These are phyloP conservation scores for Anomalospiza imberbis DNA, from an alignment of 2,797 vertebrate species.

Conservation along the genomic window DNA sequence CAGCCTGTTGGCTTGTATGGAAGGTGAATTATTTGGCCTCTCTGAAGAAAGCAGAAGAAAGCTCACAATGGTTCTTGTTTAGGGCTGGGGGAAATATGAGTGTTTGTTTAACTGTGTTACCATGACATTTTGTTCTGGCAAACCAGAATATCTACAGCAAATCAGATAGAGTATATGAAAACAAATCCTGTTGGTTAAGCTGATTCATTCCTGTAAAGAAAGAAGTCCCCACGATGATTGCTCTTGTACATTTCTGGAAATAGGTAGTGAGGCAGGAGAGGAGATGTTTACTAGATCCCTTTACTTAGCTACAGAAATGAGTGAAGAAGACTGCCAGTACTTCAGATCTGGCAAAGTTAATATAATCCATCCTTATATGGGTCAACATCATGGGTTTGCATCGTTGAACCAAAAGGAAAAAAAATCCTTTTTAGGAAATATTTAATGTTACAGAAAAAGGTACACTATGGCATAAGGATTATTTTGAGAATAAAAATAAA, in stretches of 20 bases:
- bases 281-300: neutral
- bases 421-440: neutral
- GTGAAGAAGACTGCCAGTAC: neutral
- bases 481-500: slow-evolving; percentile 37
- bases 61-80: neutral
- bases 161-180: neutral
- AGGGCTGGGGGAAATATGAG: neutral
- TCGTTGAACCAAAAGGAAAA: neutral
- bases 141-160: neutral
- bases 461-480: neutral
- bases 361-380: neutral
- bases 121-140: neutral
- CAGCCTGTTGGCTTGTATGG: neutral
- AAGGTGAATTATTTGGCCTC: neutral
- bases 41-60: neutral
- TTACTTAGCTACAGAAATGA: neutral
- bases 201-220: neutral
- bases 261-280: neutral
- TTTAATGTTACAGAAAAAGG: neutral
- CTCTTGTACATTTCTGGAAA: neutral
- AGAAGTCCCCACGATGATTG: neutral
- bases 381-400: neutral
- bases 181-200: neutral
- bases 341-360: neutral
- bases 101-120: neutral